Evolutionary conservation across 92 coral and sea anemone genomes (phyloP).

Genomic region (Epizoanthus stellaris): DNA sequence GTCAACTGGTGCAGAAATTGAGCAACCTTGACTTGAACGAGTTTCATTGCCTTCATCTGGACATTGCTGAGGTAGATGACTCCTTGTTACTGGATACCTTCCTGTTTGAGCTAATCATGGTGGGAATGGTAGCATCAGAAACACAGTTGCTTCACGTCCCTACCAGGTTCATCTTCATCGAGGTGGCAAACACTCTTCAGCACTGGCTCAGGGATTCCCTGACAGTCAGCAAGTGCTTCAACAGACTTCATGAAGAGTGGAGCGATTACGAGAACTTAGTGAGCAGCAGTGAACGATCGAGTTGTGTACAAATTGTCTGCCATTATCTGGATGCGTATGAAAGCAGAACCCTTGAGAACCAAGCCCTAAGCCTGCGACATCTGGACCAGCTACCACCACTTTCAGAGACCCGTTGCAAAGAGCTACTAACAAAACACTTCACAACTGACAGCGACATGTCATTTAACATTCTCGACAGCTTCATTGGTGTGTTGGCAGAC

Average conservation of each 20-base stretch:
- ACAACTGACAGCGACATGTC: conserved; percentile 61
- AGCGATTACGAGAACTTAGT: conserved; percentile 54
- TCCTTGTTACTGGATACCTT: conserved; percentile 75
- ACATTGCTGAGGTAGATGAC: conserved; percentile 79
- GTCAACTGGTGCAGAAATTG: conserved; percentile 70
- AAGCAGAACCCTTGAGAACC: conserved; percentile 52
- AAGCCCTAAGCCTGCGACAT: conserved; percentile 54
- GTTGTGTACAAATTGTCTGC: conserved; percentile 80
- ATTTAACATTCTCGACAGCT: conserved; percentile 69
- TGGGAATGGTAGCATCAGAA: conserved; percentile 87
- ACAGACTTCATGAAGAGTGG: conserved; percentile 56
- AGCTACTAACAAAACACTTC: conserved; percentile 61
- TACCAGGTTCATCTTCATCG: conserved; percentile 64
- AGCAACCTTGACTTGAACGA: conserved; percentile 56
- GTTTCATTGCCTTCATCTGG: conserved; percentile 71
- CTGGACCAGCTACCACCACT: conserved; percentile 48
- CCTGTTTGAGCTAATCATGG: conserved; percentile 76
- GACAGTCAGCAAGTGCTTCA: conserved; percentile 67
- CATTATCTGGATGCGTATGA: conserved; percentile 77
- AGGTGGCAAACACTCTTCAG: conserved; percentile 79
- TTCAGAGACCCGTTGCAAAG: conserved; percentile 53
- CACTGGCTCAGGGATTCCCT: conserved; percentile 75
- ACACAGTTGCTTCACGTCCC: conserved; percentile 74
- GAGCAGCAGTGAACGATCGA: conserved; percentile 71
- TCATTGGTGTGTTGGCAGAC: conserved; percentile 74